Percentiles rank a stretch among this genome's conserved stretches.
Conservation (phyloP, 2,113 vertebrate genomes). For the Pipra filicauda region DNA sequence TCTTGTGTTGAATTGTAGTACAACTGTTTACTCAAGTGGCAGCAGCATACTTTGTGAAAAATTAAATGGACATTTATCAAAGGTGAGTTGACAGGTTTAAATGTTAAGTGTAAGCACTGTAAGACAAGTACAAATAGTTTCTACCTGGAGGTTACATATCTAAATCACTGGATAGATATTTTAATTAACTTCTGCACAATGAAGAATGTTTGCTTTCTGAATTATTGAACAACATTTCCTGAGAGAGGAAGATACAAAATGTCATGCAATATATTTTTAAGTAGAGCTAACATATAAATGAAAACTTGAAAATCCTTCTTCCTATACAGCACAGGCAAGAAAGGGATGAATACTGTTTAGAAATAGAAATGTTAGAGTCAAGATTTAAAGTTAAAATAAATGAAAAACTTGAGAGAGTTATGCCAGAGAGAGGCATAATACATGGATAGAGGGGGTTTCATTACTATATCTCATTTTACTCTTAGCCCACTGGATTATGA, state of each 20-base stretch:
- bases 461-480: neutral
- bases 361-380: neutral
- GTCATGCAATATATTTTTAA: neutral
- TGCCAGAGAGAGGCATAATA: neutral
- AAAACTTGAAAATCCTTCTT: neutral
- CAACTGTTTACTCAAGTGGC: constrained; percentile 35
- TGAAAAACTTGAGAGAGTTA: neutral
- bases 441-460: neutral
- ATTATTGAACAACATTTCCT: constrained; percentile 29
- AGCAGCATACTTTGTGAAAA: constrained; percentile 10
- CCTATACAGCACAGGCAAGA: neutral
- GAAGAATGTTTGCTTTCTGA: constrained; percentile 15
- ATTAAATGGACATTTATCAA: constrained; percentile 36
- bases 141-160: constrained; percentile 11
- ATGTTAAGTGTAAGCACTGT: neutral
- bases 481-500: neutral
- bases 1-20: constrained; percentile 1
- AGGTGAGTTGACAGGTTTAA: constrained; percentile 2
- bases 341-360: neutral
- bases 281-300: neutral
- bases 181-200: constrained; percentile 40
- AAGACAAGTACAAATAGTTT: constrained; percentile 57
- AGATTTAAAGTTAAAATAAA: neutral
- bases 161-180: constrained; percentile 19
- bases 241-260: constrained; percentile 18